A percentile compares a stretch with the other conserved stretches of the same genome.
Evolutionary conservation across 1,140 invertebrate species (phyloP).

Genomic region (Saccostrea glomerata): DNA sequence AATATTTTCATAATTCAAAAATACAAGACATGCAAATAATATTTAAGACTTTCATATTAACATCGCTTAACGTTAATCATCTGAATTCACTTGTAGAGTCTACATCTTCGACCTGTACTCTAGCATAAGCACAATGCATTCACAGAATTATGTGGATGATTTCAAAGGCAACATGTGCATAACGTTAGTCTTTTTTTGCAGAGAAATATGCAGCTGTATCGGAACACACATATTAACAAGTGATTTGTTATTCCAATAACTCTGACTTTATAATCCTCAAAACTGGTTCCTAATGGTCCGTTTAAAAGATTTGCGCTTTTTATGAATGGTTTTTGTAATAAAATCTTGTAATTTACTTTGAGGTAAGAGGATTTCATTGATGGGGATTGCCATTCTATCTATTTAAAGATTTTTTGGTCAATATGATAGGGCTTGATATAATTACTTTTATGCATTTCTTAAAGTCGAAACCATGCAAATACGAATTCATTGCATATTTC

Average conservation of each 20-base stretch:
- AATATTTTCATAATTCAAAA: too few species aligned
- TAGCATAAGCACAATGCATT: too few species aligned
- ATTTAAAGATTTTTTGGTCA: not conserved
- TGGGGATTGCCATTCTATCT: not conserved
- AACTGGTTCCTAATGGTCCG: not conserved
- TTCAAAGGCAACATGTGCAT: too few species aligned
- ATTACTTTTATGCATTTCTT: not conserved
- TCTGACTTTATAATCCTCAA: not conserved
- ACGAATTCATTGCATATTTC: not conserved
- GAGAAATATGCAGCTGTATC: too few species aligned
- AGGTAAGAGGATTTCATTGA: not conserved
- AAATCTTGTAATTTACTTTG: slow-evolving; percentile 16
- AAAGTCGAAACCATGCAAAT: not conserved
- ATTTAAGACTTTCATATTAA: too few species aligned
- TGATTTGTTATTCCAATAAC: not conserved
- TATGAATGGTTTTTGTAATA: not conserved
- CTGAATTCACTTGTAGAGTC: too few species aligned
- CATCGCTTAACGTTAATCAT: too few species aligned
- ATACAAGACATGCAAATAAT: too few species aligned
- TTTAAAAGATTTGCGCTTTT: not conserved
- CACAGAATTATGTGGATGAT: too few species aligned
- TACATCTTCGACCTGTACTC: too few species aligned
- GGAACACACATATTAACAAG: not conserved
- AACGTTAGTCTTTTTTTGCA: too few species aligned
- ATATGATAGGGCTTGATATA: not conserved